Evolutionary conservation across 2,797 vertebrate species (phyloP).

Genomic region (Pangasius krempfi): DNA sequence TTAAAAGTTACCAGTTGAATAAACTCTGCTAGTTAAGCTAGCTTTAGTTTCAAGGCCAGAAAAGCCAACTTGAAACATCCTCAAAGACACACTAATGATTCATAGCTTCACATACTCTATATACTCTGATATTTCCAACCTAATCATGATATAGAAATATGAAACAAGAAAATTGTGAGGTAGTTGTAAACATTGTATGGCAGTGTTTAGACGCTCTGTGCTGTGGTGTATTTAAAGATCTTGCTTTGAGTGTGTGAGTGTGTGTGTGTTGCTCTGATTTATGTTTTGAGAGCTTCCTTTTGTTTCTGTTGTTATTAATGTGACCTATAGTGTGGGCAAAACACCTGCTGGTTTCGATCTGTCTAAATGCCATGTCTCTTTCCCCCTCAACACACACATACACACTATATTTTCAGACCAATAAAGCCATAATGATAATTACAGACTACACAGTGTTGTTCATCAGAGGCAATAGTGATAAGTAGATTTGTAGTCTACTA

Average conservation of each 20-base stretch:
- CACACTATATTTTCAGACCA: background rate
- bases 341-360: constrained; percentile 53
- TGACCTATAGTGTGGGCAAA: constrained; percentile 2
- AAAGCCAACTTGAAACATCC: background rate
- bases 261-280: too few relatives aligned
- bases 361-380: background rate
- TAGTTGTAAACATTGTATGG: background rate
- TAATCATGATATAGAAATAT: background rate
- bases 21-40: background rate
- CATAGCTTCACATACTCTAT: background rate
- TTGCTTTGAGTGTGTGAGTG: background rate
- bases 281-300: background rate
- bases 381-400: background rate
- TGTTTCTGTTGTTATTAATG: constrained; percentile 50
- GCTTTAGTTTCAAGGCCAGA: background rate
- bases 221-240: constrained; percentile 10
- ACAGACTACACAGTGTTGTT: background rate
- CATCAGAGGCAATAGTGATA: background rate
- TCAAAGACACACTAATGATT: background rate
- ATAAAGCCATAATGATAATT: background rate
- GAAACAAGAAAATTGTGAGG: background rate
- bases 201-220: background rate
- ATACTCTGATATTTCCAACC: background rate
- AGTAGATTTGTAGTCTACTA: background rate
- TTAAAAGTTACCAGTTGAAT: background rate